These are phyloP conservation scores for Drosophila watanabei DNA, from an alignment of 1,140 invertebrate genomes.

Conservation along the genomic window DNA sequence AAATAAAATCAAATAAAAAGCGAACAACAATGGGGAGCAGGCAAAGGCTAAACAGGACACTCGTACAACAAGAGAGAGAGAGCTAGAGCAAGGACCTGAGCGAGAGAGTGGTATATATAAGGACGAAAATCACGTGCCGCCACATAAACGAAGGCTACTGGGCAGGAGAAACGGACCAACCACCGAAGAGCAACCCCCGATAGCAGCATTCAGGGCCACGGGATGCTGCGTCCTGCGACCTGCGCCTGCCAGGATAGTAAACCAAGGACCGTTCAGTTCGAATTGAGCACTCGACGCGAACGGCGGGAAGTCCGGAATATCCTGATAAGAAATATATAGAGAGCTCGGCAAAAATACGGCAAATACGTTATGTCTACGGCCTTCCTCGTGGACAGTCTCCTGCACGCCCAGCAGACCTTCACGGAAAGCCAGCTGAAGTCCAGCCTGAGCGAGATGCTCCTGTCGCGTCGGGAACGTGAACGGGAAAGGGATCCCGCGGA, in stretches of 20 bases:
- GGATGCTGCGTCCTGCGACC: constrained; percentile 39
- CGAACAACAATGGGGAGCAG: constrained; percentile 73
- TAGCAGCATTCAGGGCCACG: constrained; percentile 1
- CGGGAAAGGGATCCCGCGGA: constrained; percentile 27
- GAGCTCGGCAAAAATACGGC: constrained; percentile 2
- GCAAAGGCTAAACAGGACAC: constrained; percentile 64
- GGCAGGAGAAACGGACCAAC: constrained; percentile 83
- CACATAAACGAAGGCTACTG: constrained; percentile 63
- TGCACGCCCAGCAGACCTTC: constrained; percentile 80
- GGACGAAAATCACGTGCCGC: constrained; percentile 67
- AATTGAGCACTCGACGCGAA: constrained; percentile 79
- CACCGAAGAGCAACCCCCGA: constrained; percentile 83
- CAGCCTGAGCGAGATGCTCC: constrained; percentile 74
- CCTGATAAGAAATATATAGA: neutral
- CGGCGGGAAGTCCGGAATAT: constrained; percentile 52
- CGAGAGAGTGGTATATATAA: constrained; percentile 45
- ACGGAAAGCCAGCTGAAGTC: constrained; percentile 74
- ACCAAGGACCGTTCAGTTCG: constrained; percentile 59
- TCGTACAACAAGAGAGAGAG: constrained; percentile 27
- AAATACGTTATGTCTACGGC: constrained; percentile 77
- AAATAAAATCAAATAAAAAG: constrained; percentile 85
- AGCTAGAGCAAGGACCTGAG: constrained; percentile 11
- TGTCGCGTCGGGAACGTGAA: constrained; percentile 58
- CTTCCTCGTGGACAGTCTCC: constrained; percentile 79
- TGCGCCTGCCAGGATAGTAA: constrained; percentile 38